Conservation (phyloP, 1,140 invertebrate species). For the Philotrypesis tridentata region DNA sequence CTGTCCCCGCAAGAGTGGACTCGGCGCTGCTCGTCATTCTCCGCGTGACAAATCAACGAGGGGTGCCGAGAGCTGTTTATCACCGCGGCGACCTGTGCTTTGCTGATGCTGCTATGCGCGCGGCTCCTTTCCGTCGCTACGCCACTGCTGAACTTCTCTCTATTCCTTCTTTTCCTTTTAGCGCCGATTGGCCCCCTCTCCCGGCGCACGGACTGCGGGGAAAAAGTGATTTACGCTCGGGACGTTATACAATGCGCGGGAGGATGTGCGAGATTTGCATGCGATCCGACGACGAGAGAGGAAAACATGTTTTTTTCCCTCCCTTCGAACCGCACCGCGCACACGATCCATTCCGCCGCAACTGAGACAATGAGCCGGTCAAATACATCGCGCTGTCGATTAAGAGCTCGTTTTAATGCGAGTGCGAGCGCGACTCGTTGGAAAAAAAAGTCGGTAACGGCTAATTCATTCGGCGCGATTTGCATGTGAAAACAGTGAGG, state of each 20-base stretch:
- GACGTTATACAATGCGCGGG: neutral
- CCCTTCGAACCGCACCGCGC: no score
- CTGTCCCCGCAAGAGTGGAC: neutral
- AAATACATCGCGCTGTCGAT: neutral
- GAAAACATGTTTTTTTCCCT: neutral
- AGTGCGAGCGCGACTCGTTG: neutral
- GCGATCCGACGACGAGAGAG: neutral
- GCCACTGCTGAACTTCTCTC: neutral
- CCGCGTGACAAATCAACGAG: constrained; percentile 24
- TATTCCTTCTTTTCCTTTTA: neutral
- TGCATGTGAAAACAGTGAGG: neutral
- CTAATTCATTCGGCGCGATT: neutral
- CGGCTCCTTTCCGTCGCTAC: neutral
- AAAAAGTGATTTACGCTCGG: neutral
- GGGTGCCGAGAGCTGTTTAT: constrained; percentile 22
- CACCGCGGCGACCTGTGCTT: neutral
- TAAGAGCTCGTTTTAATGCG: neutral
- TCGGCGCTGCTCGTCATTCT: neutral
- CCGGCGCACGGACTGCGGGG: no score
- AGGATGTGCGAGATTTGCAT: neutral
- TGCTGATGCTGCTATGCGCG: neutral
- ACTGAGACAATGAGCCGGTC: neutral
- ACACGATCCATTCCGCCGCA: neutral
- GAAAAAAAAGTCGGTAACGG: neutral
- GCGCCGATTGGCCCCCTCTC: constrained; percentile 6